These are phyloP conservation scores for Phymorhynchus buccinoides DNA, from an alignment of 1,140 invertebrate genomes.

Conservation along the genomic window DNA sequence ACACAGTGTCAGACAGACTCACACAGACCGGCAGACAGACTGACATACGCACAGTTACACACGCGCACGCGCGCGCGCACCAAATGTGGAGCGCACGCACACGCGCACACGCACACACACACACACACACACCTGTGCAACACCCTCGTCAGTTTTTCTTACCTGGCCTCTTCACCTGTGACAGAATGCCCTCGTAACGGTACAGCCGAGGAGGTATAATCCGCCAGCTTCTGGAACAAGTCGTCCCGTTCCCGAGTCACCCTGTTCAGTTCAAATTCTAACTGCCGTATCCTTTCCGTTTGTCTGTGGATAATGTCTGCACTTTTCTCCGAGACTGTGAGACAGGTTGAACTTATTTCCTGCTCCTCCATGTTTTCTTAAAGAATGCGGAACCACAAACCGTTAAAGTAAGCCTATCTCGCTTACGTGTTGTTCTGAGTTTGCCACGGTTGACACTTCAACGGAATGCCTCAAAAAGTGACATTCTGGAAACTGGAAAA, in stretches of 20 bases:
- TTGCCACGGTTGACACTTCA: too few relatives aligned
- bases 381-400: neutral
- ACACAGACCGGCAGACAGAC: neutral
- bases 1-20: too few relatives aligned
- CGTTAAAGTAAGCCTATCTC: neutral
- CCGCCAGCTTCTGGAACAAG: neutral
- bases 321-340: neutral
- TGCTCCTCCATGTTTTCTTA: neutral
- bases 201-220: neutral
- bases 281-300: conserved; percentile 2
- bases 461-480: neutral
- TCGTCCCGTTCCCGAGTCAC: conserved; percentile 21
- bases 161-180: neutral
- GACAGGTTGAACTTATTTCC: neutral
- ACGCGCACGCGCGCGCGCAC: neutral
- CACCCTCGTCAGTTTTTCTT: neutral
- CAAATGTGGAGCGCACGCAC: neutral
- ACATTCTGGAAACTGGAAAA: conserved; percentile 13
- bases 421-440: neutral
- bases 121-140: too few relatives aligned
- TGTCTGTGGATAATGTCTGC: conserved; percentile 2
- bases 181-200: neutral
- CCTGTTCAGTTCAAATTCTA: conserved; percentile 9
- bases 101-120: too few relatives aligned
- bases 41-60: neutral